phyloP scores from a whole-genome alignment of 1,140 invertebrate genomes.

The Rhagoletis zephyria region DNA sequence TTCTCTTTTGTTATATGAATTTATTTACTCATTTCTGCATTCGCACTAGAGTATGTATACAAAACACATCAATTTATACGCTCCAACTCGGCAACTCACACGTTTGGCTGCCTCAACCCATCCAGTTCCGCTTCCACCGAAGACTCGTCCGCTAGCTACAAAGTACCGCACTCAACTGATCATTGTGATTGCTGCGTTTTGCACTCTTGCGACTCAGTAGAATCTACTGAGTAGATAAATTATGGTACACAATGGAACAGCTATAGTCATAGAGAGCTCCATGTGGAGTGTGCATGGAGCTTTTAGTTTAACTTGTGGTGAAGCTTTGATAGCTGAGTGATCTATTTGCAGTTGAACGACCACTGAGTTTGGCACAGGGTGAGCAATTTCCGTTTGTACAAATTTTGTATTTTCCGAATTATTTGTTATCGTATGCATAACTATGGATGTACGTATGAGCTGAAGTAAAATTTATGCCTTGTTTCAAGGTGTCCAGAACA shows the following conservation, averaged over 20 bases:
- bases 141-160: conserved; percentile 17
- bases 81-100: not conserved
- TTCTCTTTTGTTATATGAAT: conserved; percentile 15
- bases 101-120: not conserved
- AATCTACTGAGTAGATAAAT: not conserved
- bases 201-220: not conserved
- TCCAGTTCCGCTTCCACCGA: not conserved
- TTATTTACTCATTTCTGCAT: conserved; percentile 41
- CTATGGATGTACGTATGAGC: too few relatives aligned
- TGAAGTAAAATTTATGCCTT: too few relatives aligned
- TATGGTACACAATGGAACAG: not conserved
- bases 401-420: too few relatives aligned
- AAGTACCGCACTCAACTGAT: conserved; percentile 43
- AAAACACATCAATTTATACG: conserved; percentile 1
- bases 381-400: too few relatives aligned
- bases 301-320: not conserved
- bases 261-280: not conserved
- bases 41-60: not conserved
- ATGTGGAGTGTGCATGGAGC: not conserved
- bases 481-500: too few relatives aligned
- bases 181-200: not conserved
- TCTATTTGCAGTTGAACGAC: not conserved
- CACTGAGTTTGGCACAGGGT: not conserved
- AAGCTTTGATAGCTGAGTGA: not conserved
- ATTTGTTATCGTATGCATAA: too few relatives aligned